Evolutionary conservation across 2,797 vertebrate genomes (phyloP).

Genomic region (Nannoperca obscura): DNA sequence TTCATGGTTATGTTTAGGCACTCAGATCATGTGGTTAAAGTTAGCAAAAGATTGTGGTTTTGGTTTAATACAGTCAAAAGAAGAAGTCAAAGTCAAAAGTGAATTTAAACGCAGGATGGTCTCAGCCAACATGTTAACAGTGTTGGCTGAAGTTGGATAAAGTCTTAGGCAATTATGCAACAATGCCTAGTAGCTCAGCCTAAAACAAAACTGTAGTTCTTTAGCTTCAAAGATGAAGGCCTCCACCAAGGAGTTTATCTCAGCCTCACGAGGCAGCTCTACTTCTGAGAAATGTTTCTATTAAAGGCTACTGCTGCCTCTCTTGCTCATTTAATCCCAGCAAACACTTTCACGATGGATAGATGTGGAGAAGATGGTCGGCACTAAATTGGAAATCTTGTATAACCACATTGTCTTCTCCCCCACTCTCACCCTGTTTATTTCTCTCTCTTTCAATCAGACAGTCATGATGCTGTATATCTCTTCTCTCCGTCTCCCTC

Average conservation of each 20-base stretch:
- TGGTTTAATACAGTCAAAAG: background rate
- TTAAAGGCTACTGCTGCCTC: background rate
- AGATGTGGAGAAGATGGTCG: constrained; percentile 13
- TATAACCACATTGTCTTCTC: constrained; percentile 45
- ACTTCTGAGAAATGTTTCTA: constrained; percentile 18
- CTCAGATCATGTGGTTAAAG: background rate
- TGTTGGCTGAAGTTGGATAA: background rate
- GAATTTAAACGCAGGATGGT: too few relatives aligned
- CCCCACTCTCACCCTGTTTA: constrained; percentile 5
- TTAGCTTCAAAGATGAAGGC: background rate
- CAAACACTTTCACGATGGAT: constrained; percentile 18
- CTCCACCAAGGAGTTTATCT: constrained; percentile 2
- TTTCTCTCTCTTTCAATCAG: constrained; percentile 78
- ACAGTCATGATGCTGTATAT: constrained; percentile 32
- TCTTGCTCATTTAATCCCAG: constrained; percentile 36
- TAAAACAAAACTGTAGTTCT: constrained; percentile 11
- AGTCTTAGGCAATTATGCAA: background rate
- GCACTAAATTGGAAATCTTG: constrained; percentile 34
- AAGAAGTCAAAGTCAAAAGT: too few relatives aligned
- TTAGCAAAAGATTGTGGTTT: background rate
- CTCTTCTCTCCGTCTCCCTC: constrained; percentile 58
- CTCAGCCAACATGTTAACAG: background rate
- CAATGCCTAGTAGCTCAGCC: background rate
- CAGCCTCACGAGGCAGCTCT: constrained; percentile 10
- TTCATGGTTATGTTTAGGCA: background rate